These are phyloP conservation scores for Hyposmocoma kahamanoa DNA, from an alignment of 1,140 invertebrate genomes.

Conservation along the genomic window DNA sequence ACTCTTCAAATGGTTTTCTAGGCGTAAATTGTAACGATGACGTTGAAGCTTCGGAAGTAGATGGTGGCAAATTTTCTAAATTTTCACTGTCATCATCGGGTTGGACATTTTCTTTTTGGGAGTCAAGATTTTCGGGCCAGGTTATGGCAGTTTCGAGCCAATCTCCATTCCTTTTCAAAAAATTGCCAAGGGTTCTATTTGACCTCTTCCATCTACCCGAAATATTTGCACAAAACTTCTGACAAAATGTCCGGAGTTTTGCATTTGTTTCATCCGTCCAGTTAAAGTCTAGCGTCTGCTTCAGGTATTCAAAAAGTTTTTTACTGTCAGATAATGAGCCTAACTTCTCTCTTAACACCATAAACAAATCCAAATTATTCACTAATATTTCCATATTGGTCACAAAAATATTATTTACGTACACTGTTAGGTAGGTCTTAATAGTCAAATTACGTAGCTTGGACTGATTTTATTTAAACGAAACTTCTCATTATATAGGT, in stretches of 20 bases:
- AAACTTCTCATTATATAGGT: too few species aligned
- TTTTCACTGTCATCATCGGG: not conserved
- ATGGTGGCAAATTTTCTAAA: not conserved
- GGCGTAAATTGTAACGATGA: not conserved
- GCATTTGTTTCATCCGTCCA: not conserved
- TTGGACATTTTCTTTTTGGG: not conserved
- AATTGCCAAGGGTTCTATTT: not conserved
- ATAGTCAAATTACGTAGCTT: too few species aligned
- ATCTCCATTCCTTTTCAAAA: not conserved
- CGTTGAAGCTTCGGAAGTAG: not conserved
- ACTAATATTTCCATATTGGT: not conserved
- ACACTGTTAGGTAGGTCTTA: too few species aligned
- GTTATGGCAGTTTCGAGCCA: not conserved
- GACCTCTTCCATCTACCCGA: not conserved
- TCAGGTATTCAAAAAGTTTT: not conserved
- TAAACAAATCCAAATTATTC: constrained; percentile 1
- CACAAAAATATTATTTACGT: too few species aligned
- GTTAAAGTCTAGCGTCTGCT: not conserved
- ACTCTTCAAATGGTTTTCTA: not conserved
- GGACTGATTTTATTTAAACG: too few species aligned
- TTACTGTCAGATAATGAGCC: not conserved
- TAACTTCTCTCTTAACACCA: not conserved
- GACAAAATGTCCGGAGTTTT: not conserved
- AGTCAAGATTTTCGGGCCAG: not conserved
- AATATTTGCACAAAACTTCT: not conserved